A percentile compares a stretch with the other conserved stretches of the same genome.
Conservation (phyloP, 2,888 invertebrate genomes). For the Cyclophora punctaria region DNA sequence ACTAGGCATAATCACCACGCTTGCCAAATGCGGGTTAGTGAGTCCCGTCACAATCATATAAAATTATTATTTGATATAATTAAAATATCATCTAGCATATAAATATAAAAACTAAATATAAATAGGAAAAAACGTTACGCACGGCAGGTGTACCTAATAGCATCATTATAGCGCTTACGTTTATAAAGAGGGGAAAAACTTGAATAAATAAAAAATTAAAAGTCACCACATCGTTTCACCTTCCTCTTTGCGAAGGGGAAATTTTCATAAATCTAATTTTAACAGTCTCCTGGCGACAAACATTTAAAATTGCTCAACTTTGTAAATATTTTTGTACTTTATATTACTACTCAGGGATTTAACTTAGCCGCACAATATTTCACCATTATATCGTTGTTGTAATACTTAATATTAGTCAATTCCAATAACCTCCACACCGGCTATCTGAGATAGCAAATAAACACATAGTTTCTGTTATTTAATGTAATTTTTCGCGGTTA, state of each 20-base stretch:
- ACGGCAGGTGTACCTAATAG: conserved; percentile 32
- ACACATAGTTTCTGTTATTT: no score
- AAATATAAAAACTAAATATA: background rate
- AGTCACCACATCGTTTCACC: conserved; percentile 41
- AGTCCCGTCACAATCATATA: no score
- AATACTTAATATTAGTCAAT: no score
- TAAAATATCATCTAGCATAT: background rate
- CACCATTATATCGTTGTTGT: no score
- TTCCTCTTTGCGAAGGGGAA: conserved; percentile 21
- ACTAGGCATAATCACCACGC: no score
- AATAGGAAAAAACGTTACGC: conserved; percentile 14
- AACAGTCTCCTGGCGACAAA: conserved; percentile 26
- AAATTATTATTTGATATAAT: background rate
- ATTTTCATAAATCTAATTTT: conserved; percentile 44
- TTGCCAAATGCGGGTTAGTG: no score
- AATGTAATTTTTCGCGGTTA: no score
- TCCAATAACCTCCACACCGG: no score
- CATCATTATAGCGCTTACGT: conserved; percentile 27
- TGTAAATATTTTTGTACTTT: conserved; percentile 9
- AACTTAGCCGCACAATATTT: background rate
- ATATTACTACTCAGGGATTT: background rate
- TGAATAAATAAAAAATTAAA: conserved; percentile 38
- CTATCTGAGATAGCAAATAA: no score
- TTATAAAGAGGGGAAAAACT: conserved; percentile 27
- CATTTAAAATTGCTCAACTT: conserved; percentile 22